Evolutionary conservation across 1,140 invertebrate species (phyloP), one percentile per base, ranked within the genome.

Genomic region (Zeugodacus cucurbitae): DNA sequence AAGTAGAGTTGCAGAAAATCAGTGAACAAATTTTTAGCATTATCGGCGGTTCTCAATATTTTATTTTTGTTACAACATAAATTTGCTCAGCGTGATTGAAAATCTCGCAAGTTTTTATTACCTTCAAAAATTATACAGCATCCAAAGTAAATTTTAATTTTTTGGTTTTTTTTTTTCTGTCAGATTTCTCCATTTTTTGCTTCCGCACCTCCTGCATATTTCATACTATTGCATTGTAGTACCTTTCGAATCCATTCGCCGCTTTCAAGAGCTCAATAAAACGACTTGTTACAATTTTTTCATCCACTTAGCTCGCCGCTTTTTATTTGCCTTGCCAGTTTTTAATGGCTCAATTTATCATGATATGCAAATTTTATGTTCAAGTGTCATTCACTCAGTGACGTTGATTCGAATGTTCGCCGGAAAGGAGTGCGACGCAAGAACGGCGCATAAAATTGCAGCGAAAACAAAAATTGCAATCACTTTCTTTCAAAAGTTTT

Each of bases 281-380:
- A 82, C 48, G 17, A 48, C 74, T 82, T 82, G 74, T 48, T 82
- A 82, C 20, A 48, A 82, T 48, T 82, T 54, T 48, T 54, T 29
- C 37, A n/a, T 26, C 41, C 37, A 82, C 74, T 82, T n/a, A 48
- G 41, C 74, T 48, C 74, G 48, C n/a, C 26, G 10, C 26, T 82
- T 82, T 48, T 82, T 82, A 82, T 82, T 82, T 82, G 74, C 74
- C 74, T n/a, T 82, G 41, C 74, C 74, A 82, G 44, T 82, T 82
- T 82, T 82, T 82, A 82, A 82, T 82, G 74, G 74, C 74, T 82
- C 74, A 82, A 82, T 82, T 82, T 82, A 82, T 82, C 74, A 82
- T 82, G 74, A 82, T 82, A 82, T 82, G 74, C 74, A 82, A 82
- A 82, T 82, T 82, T 82, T 41, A 41, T 82, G 74, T 48, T 82